Evolutionary conservation across 2,888 invertebrate species (phyloP), one percentile per base, ranked within the genome.

Genomic region (Eupithecia abbreviata): DNA sequence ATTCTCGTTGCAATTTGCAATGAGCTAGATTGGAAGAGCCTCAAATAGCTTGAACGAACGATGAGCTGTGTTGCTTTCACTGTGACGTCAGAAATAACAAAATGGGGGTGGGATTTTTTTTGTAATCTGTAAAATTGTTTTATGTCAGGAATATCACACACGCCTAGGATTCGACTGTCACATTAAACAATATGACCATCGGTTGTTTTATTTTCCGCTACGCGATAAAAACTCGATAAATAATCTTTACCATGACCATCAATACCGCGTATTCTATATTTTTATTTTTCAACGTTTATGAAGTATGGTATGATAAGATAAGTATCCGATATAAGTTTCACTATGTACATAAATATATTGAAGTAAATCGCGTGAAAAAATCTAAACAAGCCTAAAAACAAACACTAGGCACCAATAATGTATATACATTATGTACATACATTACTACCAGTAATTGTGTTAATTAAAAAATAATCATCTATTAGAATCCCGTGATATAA

Each of bases 1-100:
- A 43, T 58, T 18, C 58, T 58, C 30, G 15, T 41, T 13, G 43
- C 65, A 73, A 76, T 71, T 71, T 43, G 66, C 41, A 73, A 13
- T 65, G 49, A 69, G 49, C 72, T n/a, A 51, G n/a, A 55, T 55
- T 7, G 15, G n/a, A 55, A 55, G n/a, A 55, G 55, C 7, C 55
- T n/a, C n/a, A 0, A 7, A n/a, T n/a, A 7, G n/a, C 41, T 30
- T 41, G 30, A 15, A 30, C 30, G 30, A 65, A 65, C 30, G 62
- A 65, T 30, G 10, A 12, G 41, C 10, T 41, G 30, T 41, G 13
- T 65, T 65, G 65, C 65, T 30, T 30, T 65, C 65, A 65, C 30
- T 65, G 30, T 65, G 65, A 18, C 18, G 9, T 58, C 9, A 58
- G 18, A 18, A 18, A n/a, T 55, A 55, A n/a, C 18, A 58, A 58